Percentiles rank a stretch among this genome's conserved stretches.
Evolutionary conservation across 2,888 invertebrate species (phyloP).

Genomic region (Caenorhabditis sulstoni): DNA sequence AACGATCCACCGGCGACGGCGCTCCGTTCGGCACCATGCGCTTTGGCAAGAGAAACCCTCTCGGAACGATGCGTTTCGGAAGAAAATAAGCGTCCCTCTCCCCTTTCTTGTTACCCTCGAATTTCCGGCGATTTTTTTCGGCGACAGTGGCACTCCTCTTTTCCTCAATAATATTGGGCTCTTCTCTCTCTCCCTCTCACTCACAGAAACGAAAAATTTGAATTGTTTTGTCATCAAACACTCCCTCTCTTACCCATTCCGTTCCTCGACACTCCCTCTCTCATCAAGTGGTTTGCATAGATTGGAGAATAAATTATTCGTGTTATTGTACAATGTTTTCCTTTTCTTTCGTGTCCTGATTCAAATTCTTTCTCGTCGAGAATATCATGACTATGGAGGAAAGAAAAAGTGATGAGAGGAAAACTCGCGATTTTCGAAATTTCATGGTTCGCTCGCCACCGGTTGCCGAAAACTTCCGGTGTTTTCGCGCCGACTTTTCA

Average conservation of each 20-base stretch:
- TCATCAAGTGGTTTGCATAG: conserved; percentile 56
- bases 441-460: conserved; percentile 45
- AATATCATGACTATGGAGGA: conserved; percentile 15
- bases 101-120: neutral
- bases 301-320: conserved; percentile 58
- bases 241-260: neutral
- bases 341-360: neutral
- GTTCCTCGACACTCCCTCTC: conserved; percentile 7
- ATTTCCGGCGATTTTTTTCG: conserved; percentile 5
- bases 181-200: neutral
- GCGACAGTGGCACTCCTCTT: conserved; percentile 18
- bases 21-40: conserved; percentile 55
- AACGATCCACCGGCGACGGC: conserved; percentile 34
- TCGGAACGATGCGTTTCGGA: conserved; percentile 74
- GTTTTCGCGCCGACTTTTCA: conserved; percentile 25
- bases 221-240: conserved; percentile 1
- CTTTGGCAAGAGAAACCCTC: conserved; percentile 63
- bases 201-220: conserved; percentile 3
- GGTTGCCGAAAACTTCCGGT: conserved; percentile 44
- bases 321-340: conserved; percentile 51
- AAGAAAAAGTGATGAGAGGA: neutral
- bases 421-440: conserved; percentile 2
- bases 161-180: conserved; percentile 23
- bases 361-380: too few species aligned
- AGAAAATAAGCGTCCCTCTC: conserved; percentile 33